These are phyloP conservation scores for Gopherus evgoodei DNA, from an alignment of 2,113 vertebrate genomes.

Conservation along the genomic window DNA sequence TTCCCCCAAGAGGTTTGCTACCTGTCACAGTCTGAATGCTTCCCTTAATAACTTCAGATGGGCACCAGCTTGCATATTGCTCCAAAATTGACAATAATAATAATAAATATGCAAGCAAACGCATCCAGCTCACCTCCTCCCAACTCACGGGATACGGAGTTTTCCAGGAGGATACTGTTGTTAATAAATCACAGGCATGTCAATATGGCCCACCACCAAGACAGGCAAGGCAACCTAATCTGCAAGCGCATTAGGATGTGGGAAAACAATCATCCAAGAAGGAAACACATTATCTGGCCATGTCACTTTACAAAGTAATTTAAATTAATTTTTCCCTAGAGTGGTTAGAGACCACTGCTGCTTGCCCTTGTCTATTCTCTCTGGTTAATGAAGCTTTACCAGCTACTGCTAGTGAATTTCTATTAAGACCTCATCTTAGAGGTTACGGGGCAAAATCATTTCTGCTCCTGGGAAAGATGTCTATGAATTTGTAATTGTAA, in stretches of 20 bases:
- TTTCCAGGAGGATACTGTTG: background rate
- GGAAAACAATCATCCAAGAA: constrained; percentile 77
- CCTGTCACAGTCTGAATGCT: background rate
- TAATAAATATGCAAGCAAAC: background rate
- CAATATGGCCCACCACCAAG: constrained; percentile 52
- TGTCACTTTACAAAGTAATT: constrained; percentile 78
- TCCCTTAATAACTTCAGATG: background rate
- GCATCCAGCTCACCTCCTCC: background rate
- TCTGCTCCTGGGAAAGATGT: constrained; percentile 79
- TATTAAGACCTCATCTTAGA: constrained; percentile 80
- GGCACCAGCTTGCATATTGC: background rate
- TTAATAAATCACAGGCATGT: constrained; percentile 56
- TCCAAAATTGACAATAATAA: background rate
- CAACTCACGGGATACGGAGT: background rate
- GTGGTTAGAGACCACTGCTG: constrained; percentile 75
- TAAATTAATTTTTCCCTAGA: constrained; percentile 84
- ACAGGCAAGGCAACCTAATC: constrained; percentile 76
- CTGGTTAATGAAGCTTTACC: constrained; percentile 78
- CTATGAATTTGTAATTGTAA: constrained; percentile 79
- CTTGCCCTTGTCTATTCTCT: constrained; percentile 77
- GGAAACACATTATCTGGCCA: constrained; percentile 74
- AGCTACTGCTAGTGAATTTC: constrained; percentile 71
- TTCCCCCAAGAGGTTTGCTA: background rate
- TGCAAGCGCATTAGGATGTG: constrained; percentile 67
- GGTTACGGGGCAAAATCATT: constrained; percentile 79